Conservation (phyloP, 2,113 vertebrate genomes). For the Hucho hucho region DNA sequence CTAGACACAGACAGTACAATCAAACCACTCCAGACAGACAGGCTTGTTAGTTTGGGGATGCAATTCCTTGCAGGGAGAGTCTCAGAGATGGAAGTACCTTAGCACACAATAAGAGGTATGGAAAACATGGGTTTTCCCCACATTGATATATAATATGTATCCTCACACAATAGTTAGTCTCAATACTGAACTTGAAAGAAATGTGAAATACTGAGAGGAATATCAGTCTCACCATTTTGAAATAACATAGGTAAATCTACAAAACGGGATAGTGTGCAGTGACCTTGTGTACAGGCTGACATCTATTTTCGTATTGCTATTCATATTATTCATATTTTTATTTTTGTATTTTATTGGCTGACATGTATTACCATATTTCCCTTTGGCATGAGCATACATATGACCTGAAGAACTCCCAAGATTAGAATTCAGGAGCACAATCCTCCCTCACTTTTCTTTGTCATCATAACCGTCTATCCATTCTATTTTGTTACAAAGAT, state of each 20-base stretch:
- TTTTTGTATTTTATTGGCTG: not conserved
- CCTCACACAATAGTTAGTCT: too few relatives aligned
- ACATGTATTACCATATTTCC: too few relatives aligned
- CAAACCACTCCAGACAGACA: not conserved
- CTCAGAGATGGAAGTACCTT: not conserved
- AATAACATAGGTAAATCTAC: too few relatives aligned
- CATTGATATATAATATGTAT: too few relatives aligned
- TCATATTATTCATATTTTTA: not conserved
- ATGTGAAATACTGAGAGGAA: too few relatives aligned
- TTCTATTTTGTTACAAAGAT: not conserved
- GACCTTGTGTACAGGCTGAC: too few relatives aligned
- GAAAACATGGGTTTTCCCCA: too few relatives aligned
- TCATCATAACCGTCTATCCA: not conserved
- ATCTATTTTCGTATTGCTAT: not conserved
- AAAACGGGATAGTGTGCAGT: too few relatives aligned
- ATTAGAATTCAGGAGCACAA: not conserved
- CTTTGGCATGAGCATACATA: too few relatives aligned
- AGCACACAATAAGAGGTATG: not conserved
- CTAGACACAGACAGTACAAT: not conserved
- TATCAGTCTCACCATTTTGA: too few relatives aligned
- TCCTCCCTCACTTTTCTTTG: not conserved
- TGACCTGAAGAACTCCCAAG: too few relatives aligned
- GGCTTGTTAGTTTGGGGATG: not conserved
- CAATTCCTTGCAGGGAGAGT: not conserved
- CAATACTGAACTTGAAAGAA: too few relatives aligned